A percentile compares a stretch with the other conserved stretches of the same genome.
Conservation (phyloP, 2,888 invertebrate species). For the Poecilus cupreus region DNA sequence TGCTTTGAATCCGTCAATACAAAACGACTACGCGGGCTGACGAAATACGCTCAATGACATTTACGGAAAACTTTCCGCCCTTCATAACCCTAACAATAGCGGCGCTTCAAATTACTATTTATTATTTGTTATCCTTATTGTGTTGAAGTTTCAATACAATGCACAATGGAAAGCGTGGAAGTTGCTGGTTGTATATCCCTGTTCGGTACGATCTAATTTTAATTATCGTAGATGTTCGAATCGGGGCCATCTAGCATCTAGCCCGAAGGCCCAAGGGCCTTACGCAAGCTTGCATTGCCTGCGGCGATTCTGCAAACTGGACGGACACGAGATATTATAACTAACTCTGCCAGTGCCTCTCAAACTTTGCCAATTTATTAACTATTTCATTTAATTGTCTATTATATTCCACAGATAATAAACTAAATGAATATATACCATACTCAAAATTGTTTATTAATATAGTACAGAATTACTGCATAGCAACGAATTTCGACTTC, state of each 20-base stretch:
- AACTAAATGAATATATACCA: too few relatives aligned
- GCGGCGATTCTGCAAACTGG: neutral
- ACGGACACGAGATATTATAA: conserved; percentile 8
- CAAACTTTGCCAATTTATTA: neutral
- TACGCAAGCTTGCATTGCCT: conserved; percentile 6
- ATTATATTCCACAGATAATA: too few relatives aligned
- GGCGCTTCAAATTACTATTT: too few relatives aligned
- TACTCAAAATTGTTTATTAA: too few relatives aligned
- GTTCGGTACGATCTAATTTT: neutral
- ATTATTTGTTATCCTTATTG: neutral
- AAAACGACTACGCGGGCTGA: too few relatives aligned
- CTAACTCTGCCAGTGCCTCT: neutral
- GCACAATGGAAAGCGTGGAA: neutral
- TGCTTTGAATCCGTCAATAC: too few relatives aligned
- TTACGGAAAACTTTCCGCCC: too few relatives aligned
- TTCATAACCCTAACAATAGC: too few relatives aligned
- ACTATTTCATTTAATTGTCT: too few relatives aligned
- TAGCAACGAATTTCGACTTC: too few relatives aligned
- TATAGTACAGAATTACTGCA: too few relatives aligned
- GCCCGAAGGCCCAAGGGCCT: neutral
- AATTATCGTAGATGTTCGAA: conserved; percentile 19
- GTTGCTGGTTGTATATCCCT: neutral
- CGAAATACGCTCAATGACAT: too few relatives aligned
- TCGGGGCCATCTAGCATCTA: neutral
- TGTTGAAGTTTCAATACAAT: neutral